Evolutionary conservation across 2,797 vertebrate species (phyloP).

Genomic region (Taenioides sp.): DNA sequence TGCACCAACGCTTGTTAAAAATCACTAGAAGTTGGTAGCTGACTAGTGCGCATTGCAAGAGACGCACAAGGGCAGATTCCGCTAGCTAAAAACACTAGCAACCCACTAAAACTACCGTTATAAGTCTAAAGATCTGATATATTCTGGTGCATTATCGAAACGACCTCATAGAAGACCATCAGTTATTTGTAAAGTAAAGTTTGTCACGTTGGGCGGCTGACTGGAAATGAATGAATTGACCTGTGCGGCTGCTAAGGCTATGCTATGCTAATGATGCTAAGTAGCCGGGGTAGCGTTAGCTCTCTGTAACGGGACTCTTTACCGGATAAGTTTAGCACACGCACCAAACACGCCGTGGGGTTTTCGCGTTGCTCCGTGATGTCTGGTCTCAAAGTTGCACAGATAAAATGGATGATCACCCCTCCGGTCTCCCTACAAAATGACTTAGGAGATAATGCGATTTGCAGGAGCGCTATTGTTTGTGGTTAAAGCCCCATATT

Average conservation of each 20-base stretch:
- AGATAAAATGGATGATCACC: not conserved
- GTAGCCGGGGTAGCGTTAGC: conserved; percentile 40
- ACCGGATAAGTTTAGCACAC: conserved; percentile 51
- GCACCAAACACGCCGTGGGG: conserved; percentile 1
- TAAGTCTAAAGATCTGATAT: too few species aligned
- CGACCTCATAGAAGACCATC: not conserved
- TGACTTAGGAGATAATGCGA: conserved; percentile 35
- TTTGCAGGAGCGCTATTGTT: conserved; percentile 63
- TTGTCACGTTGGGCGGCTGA: not conserved
- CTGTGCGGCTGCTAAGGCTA: conserved; percentile 10
- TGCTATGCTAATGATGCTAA: conserved; percentile 17
- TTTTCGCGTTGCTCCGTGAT: conserved; percentile 3
- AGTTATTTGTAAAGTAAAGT: accelerated
- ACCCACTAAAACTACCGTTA: conserved; percentile 17
- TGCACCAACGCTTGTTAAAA: not conserved
- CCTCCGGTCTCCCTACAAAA: conserved; percentile 13
- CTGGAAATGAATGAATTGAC: not conserved
- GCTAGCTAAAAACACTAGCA: conserved; percentile 43
- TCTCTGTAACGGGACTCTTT: conserved; percentile 32
- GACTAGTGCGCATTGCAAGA: conserved; percentile 4
- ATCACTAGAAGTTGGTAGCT: not conserved
- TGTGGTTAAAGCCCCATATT: conserved; percentile 63
- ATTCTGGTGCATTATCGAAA: accelerated
- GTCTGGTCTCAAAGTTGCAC: not conserved
- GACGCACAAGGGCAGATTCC: conserved; percentile 34